Base-by-base conservation (phyloP, 2,888 invertebrate genomes). In the Campoplex capitator region DNA sequence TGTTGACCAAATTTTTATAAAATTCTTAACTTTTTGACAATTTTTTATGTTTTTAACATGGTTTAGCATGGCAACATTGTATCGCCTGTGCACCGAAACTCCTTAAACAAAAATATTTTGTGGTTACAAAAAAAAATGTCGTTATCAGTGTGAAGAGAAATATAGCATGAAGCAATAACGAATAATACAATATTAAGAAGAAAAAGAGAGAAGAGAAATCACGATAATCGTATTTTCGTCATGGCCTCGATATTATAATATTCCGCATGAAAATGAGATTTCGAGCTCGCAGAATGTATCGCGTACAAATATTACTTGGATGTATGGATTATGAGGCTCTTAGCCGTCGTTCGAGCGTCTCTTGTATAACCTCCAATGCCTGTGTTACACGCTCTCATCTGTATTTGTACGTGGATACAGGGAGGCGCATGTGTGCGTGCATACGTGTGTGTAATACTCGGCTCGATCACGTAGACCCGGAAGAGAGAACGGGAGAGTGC, bases 401-500 rank as follows among this genome's bases (percentile, higher is more conserved):
- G 70, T 70, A n/a, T 71, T 62, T 16, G 62, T 62, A 32, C 71
- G 62, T 45, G 71, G 16, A 75, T 56, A 6, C 38, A 1, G 6
- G 42, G 8, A 42, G 8, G 42, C 42, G 42, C 42, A 8, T 42
- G 42, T 42, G 23, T n/a, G 70, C 16, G 70, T 13, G 68, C 28
- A 38, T 23, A 28, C 18, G 38, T 78, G 23, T 68, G 67, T 68
- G 67, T 56, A 16, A 56, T 32, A 74, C 81, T 74, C 65, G 62
- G 48, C 74, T 54, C 75, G 75, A 48, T 71, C 83, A 67, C 81
- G 76, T 67, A 71, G 76, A 81, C 73, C 86, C 86, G 86, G 84
- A 84, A 86, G 81, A 86, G 81, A 67, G 67, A 74, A 81, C 68
- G 54, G 81, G 48, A 74, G 81, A 84, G 83, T 79, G 79, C 81